Evolutionary conservation across 2,888 invertebrate genomes (phyloP).

Genomic region (Melinopterus prodromus): DNA sequence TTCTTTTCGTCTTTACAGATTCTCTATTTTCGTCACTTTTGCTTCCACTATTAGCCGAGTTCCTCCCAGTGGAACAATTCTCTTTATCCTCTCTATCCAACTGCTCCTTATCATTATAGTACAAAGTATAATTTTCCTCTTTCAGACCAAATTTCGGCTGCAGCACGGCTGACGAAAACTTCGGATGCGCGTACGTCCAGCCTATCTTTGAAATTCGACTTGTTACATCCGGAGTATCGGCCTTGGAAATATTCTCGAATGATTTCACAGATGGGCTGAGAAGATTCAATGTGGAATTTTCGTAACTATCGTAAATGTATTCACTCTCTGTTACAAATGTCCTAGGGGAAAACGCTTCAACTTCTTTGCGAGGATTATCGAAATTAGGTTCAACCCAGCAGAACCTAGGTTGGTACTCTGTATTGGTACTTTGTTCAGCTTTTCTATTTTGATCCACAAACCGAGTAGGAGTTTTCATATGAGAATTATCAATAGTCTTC

Average conservation of each 20-base stretch:
- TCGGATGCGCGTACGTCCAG: constrained; percentile 35
- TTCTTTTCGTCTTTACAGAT: constrained; percentile 30
- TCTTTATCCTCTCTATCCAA: constrained; percentile 31
- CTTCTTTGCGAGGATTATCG: background rate
- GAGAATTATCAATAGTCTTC: background rate
- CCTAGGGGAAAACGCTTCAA: constrained; percentile 18
- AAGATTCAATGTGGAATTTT: constrained; percentile 31
- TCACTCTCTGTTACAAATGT: constrained; percentile 31
- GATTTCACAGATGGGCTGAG: constrained; percentile 4
- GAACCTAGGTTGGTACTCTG: constrained; percentile 26
- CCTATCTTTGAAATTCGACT: constrained; percentile 35
- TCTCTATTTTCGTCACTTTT: constrained; percentile 15
- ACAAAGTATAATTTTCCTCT: constrained; percentile 29
- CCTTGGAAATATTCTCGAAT: background rate
- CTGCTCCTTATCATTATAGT: constrained; percentile 29
- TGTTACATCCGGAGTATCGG: constrained; percentile 22
- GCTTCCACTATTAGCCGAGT: constrained; percentile 15
- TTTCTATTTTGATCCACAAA: background rate
- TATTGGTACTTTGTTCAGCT: constrained; percentile 24
- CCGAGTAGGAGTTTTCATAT: background rate
- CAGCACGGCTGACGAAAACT: background rate
- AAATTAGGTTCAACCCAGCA: constrained; percentile 24
- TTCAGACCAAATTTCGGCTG: constrained; percentile 27
- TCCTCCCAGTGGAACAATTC: constrained; percentile 26
- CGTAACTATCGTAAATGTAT: constrained; percentile 35